phyloP scores from a whole-genome alignment of 2,113 vertebrate species.

The Riparia riparia region DNA sequence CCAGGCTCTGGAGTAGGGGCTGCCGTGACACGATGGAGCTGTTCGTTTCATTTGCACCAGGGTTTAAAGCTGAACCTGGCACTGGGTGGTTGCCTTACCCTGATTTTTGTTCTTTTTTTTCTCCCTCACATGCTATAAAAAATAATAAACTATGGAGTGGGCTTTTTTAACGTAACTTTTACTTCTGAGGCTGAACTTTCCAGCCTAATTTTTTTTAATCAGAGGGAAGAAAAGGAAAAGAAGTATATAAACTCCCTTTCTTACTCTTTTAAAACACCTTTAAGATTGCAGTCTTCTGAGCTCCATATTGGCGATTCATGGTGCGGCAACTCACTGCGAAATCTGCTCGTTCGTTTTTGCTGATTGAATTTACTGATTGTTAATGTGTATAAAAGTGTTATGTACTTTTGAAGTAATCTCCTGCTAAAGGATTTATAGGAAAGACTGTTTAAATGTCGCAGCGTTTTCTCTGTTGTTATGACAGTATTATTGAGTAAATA shows the following conservation, averaged over 20 bases:
- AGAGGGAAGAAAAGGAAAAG: slow-evolving; percentile 27
- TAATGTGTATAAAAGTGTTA: slow-evolving; percentile 70
- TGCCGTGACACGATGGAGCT: slow-evolving; percentile 76
- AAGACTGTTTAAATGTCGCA: slow-evolving; percentile 69
- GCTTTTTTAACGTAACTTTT: not conserved
- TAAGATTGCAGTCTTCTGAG: slow-evolving; percentile 37
- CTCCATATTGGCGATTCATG: slow-evolving; percentile 58
- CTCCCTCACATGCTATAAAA: not conserved
- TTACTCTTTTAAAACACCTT: slow-evolving; percentile 18
- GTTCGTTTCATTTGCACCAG: slow-evolving; percentile 47
- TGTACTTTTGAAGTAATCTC: slow-evolving; percentile 68
- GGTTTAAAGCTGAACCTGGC: slow-evolving; percentile 72
- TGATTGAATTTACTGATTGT: slow-evolving; percentile 75
- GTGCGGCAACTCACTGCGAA: slow-evolving; percentile 60
- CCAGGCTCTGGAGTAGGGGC: slow-evolving; percentile 72
- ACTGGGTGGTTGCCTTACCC: slow-evolving; percentile 34
- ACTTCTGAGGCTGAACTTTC: slow-evolving; percentile 61
- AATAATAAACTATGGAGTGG: slow-evolving; percentile 24
- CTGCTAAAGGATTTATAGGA: slow-evolving; percentile 70
- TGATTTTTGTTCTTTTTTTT: not conserved
- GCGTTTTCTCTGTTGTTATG: slow-evolving; percentile 70
- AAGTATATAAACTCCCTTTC: slow-evolving; percentile 12
- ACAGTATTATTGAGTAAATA: slow-evolving; percentile 76
- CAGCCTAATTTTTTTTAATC: slow-evolving; percentile 27
- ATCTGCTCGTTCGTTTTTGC: slow-evolving; percentile 52